These are phyloP conservation scores for Himantopus leucocephalus DNA, from an alignment of 2,113 vertebrate species.

Conservation along the genomic window DNA sequence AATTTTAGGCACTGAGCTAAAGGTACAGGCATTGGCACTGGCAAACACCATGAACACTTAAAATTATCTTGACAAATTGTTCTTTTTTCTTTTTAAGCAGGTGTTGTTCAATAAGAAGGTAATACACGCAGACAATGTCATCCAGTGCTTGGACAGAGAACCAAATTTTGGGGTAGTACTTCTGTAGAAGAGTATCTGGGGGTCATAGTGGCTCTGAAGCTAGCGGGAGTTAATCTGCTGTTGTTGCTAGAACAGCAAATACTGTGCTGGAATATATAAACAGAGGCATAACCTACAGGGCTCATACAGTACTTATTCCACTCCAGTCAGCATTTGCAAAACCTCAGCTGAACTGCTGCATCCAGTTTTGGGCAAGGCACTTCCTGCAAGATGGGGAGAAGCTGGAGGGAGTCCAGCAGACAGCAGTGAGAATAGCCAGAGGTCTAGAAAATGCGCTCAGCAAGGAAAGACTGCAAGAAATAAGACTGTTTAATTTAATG, in stretches of 20 bases:
- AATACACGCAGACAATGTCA: neutral
- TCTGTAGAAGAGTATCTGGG: neutral
- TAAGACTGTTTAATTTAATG: neutral
- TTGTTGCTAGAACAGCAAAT: neutral
- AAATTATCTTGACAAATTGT: neutral
- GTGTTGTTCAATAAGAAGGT: neutral
- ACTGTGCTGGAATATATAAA: neutral
- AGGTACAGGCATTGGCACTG: neutral
- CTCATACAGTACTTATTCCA: neutral
- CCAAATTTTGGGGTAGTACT: neutral
- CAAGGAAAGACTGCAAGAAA: neutral
- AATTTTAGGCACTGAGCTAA: neutral
- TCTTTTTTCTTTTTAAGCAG: neutral
- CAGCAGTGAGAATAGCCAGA: neutral
- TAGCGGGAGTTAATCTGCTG: neutral
- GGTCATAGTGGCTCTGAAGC: neutral
- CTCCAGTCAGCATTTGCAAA: neutral
- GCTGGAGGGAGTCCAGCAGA: neutral
- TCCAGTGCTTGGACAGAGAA: neutral
- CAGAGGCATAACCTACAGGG: neutral
- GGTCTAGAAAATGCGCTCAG: neutral
- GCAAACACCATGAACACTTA: neutral
- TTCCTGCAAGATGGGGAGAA: neutral
- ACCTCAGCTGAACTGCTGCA: neutral
- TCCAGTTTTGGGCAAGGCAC: neutral